Base-by-base conservation (phyloP, 2,888 invertebrate genomes). In the Cybosia mesomella region DNA sequence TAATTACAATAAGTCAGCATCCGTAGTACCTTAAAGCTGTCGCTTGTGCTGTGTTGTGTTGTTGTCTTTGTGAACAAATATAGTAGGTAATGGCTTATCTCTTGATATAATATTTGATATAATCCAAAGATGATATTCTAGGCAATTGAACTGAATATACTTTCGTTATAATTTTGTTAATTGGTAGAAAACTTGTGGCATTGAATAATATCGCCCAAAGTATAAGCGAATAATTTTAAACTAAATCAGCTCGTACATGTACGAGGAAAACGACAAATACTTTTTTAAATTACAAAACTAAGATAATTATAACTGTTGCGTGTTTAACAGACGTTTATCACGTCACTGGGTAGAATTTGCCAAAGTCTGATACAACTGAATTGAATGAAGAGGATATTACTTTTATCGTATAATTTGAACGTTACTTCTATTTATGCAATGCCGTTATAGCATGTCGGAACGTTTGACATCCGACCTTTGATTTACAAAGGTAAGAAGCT, bases 321-420 rank as follows among this genome's bases (percentile, higher is more conserved):
- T 74, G 72, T 75, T 66, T 24, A 13, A 59, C 58, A 58, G 67
- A 71, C 61, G 63, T 72, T 70, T 69, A 75, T 73, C 68, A 67
- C 28, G 66, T n/a, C 43, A 65, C 59, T 59, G 63, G 58, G 18
- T 57, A 53, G 10, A 68, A 74, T 75, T 71, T 66, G 69, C 59
- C 67, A 71, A 75, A 72, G 66, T 67, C 55, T 81, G 68, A 68
- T 55, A 68, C 65, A 75, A 81, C 66, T 22, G 53, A 57, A 71
- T 65, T 43, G n/a, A 24, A 64, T 67, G 67, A 60, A 18, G 61
- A 64, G 36, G 71, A 67, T 54, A 36, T 62, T 64, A 64, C 64
- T 39, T 72, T 62, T 63, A 39, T 39, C 58, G 60, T 72, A 62
- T 55, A 49, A 18, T 54, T 55, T 59, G 21, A 60, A 66, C 54